Evolutionary conservation across 2,797 vertebrate genomes (phyloP), one percentile per base, ranked within the genome.

Genomic region (Spinus pinus): DNA sequence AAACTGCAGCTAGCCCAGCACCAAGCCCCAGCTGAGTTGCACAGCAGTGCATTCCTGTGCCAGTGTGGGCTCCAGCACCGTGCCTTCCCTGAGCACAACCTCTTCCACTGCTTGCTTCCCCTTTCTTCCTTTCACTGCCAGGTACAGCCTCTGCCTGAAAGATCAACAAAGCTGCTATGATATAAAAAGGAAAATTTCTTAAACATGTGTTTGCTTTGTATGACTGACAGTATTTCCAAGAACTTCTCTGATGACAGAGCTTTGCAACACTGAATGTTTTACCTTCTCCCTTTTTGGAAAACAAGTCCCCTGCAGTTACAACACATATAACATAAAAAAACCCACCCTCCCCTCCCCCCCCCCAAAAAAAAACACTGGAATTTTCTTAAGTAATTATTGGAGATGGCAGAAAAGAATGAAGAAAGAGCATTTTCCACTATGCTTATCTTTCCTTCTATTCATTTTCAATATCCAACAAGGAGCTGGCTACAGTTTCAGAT

Each of bases 381-480:
- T 81, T 86, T 75, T 58, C 47, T 41, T 46, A 72, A 80, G 67
- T 77, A 58, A 86, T 90, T 75, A 94, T 0, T 57, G 14, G 27
- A 81, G 49, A 82, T 39, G 71, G 30, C 41, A 96, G 74, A 60
- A 74, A 87, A 3, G 8, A 71, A 70, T 54, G 73, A 81, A 85
- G 37, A 94, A 88, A 78, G 30, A 53, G 18, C n/a, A 54, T 78
- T 85, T 93, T 78, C 35, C 30, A 64, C 49, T 60, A 37, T 47
- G 24, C 18, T 93, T 67, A 71, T 65, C 42, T 60, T 74, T 65
- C 50, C 69, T 81, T 77, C 64, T 77, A 19, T 61, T 82, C 77
- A 65, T 92, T 82, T 89, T 74, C 79, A 67, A 42, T 57, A 87
- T 57, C 50, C 42, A 83, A 18, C 46, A 64, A 82, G 53, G 81